Conservation (phyloP, 1,140 invertebrate genomes). For the Gryon sp. region DNA sequence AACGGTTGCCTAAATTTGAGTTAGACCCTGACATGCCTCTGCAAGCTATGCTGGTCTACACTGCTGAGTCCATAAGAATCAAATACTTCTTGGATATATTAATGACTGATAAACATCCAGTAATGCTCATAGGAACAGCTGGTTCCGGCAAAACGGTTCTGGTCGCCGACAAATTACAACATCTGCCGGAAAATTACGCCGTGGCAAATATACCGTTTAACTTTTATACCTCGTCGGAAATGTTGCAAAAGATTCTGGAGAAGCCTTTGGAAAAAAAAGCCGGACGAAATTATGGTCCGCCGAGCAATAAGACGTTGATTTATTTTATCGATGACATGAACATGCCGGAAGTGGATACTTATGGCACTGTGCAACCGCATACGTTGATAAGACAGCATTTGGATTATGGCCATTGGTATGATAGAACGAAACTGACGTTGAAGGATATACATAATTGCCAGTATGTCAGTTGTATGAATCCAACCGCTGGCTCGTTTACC, state of each 20-base stretch:
- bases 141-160: constrained; percentile 95
- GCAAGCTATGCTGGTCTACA: constrained; percentile 95
- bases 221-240: constrained; percentile 97
- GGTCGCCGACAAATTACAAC: constrained; percentile 90
- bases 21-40: constrained; percentile 94
- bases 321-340: constrained; percentile 99
- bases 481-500: constrained; percentile 97
- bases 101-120: constrained; percentile 92
- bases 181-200: constrained; percentile 91
- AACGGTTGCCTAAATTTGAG: constrained; percentile 93
- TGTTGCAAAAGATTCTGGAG: constrained; percentile 96
- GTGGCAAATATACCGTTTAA: constrained; percentile 97
- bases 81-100: constrained; percentile 94
- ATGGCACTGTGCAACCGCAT: constrained; percentile 97
- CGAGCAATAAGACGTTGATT: constrained; percentile 95
- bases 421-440: constrained; percentile 91
- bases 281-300: constrained; percentile 96
- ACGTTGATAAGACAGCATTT: constrained; percentile 96
- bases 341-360: constrained; percentile 97
- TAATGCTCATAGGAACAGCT: constrained; percentile 96
- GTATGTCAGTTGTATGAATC: constrained; percentile 98
- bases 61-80: constrained; percentile 94
- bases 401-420: constrained; percentile 98
- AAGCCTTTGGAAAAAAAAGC: constrained; percentile 98
- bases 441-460: constrained; percentile 99